Evolutionary conservation across 2,113 vertebrate species (phyloP).

Genomic region (Heterotilapia buettikoferi): DNA sequence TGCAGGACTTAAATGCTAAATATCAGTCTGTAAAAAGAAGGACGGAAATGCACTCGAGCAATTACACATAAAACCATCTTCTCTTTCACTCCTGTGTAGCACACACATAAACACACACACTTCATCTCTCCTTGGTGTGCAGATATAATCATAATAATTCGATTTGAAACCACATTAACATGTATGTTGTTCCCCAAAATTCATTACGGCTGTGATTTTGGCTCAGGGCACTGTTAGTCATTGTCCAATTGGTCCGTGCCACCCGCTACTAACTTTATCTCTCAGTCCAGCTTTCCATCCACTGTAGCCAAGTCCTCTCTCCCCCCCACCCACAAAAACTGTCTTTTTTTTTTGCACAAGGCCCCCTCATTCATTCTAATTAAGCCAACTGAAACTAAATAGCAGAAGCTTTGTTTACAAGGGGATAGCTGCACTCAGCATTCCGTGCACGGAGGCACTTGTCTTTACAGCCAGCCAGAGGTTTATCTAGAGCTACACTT

Average conservation of each 20-base stretch:
- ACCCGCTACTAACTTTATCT: conserved; percentile 64
- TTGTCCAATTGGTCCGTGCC: conserved; percentile 58
- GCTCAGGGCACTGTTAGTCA: conserved; percentile 59
- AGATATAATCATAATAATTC: conserved; percentile 46
- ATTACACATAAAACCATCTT: background rate
- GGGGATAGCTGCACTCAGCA: conserved; percentile 56
- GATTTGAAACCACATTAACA: conserved; percentile 54
- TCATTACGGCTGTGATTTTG: conserved; percentile 42
- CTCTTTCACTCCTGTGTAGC: background rate
- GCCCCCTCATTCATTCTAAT: conserved; percentile 69
- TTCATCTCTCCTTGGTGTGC: background rate
- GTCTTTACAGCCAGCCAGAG: conserved; percentile 63
- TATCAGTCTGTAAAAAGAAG: conserved; percentile 5
- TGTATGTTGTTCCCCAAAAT: conserved; percentile 48
- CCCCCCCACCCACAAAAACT: conserved; percentile 43
- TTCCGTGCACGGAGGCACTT: conserved; percentile 58
- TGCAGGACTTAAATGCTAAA: conserved; percentile 1
- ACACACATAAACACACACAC: background rate
- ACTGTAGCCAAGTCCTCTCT: conserved; percentile 48
- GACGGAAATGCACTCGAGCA: background rate
- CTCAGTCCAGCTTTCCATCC: conserved; percentile 63
- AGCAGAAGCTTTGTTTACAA: conserved; percentile 70
- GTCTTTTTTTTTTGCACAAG: conserved; percentile 46
- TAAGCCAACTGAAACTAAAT: conserved; percentile 72
- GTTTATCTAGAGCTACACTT: conserved; percentile 66